phyloP scores from a whole-genome alignment of 2,113 vertebrate species.

The Calcarius ornatus region DNA sequence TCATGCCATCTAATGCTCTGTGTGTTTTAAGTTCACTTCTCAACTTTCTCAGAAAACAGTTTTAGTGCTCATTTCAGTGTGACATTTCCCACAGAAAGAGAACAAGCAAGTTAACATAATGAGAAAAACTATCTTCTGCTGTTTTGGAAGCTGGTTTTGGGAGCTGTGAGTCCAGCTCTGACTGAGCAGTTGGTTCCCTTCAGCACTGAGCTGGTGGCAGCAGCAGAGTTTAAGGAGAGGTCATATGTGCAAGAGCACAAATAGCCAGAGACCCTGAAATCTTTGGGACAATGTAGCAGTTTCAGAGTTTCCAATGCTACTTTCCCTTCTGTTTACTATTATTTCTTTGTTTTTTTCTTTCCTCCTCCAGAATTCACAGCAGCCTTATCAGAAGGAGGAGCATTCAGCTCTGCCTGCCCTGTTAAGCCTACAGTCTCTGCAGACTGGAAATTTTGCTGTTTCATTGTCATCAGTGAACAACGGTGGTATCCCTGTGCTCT shows the following conservation, averaged over 20 bases:
- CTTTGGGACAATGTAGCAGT: neutral
- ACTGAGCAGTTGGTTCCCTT: neutral
- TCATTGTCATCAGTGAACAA: neutral
- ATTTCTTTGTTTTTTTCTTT: neutral
- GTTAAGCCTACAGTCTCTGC: neutral
- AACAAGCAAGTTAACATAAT: neutral
- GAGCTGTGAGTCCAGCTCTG: neutral
- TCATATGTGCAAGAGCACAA: neutral
- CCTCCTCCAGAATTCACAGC: neutral
- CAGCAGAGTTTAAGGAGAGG: neutral
- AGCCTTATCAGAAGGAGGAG: neutral
- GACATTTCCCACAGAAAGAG: neutral
- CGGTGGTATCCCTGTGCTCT: neutral
- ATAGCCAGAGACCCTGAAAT: neutral
- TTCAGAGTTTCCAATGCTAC: neutral
- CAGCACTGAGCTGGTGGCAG: neutral
- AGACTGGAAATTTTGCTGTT: neutral
- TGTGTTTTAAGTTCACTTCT: neutral
- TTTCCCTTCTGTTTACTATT: neutral
- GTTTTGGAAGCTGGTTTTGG: neutral
- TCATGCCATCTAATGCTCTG: neutral
- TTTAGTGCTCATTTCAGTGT: neutral
- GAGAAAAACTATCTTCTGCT: rapidly evolving
- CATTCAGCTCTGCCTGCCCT: neutral
- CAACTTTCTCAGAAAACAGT: neutral